Evolutionary conservation across 2,797 vertebrate genomes (phyloP), one percentile per base, ranked within the genome.

Genomic region (Myripristis murdjan): DNA sequence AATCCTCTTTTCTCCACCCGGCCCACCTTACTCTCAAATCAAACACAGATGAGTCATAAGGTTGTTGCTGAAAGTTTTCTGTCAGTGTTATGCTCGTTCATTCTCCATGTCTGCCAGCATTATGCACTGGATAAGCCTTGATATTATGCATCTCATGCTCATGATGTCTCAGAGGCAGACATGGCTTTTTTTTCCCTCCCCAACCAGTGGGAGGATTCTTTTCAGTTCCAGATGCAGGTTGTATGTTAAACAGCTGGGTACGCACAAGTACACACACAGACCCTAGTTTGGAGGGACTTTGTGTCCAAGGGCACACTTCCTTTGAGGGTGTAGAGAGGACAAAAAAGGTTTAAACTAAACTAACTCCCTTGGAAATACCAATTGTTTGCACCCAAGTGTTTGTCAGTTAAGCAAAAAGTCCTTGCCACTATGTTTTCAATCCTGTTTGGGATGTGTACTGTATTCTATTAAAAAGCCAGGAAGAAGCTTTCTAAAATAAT

Each of bases 221-320:
- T 20, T 31, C 73, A 26, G 84, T 76, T 65, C 23, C 37, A 47
- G 62, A 75, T 74, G 75, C 64, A 81, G 57, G 60, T 58, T 73
- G 66, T 77, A 28, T 66, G 64, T 78, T 70, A 70, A 75, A 82
- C 57, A 83, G 83, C 88, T 86, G 84, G 60, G 70, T 71, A 90
- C 57, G 84, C 88, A 93, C 88, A 92, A 87, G 62, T 84, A 83
- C 33, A 68, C 39, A 57, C 44, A 57, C 48, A 37, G 70, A 37
- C 37, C 43, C 24, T 53, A 20, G 16, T 61, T 22, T 33, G 31
- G 48, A 63, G 55, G 67, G 41, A 31, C 49, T 7, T 56, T 18
- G 48, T 64, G 28, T 66, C 24, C 44, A 74, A 51, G 59, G 48
- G 20, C 62, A 20, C 61, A 74, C 54, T 46, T 64, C 33, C 12